Evolutionary conservation across 2,113 vertebrate species (phyloP).

Genomic region (Irena cyanogastra): DNA sequence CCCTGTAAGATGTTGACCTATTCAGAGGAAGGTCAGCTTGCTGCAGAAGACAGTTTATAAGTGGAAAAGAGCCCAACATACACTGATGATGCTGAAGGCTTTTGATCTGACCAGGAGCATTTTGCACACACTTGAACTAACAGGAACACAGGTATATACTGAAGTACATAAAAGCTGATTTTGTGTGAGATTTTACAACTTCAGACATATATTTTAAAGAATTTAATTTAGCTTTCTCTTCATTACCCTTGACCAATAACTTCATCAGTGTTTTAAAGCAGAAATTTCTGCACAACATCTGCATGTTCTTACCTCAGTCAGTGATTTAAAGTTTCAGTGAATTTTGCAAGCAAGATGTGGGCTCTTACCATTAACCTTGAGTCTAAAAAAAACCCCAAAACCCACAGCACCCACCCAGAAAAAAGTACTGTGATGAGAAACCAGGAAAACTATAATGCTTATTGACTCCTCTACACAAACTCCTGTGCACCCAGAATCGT

Average conservation of each 20-base stretch:
- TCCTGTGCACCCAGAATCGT: fast-evolving
- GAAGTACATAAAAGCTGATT: not conserved
- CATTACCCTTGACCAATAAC: not conserved
- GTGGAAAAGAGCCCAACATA: not conserved
- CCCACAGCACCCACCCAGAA: not conserved
- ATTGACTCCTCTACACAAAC: not conserved
- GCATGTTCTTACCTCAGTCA: not conserved
- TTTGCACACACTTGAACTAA: not conserved
- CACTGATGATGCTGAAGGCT: not conserved
- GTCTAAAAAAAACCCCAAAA: fast-evolving
- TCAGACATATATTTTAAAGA: not conserved
- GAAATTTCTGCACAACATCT: not conserved
- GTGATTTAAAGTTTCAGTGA: not conserved
- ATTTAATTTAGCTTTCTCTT: not conserved
- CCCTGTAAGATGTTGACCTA: conserved; percentile 22
- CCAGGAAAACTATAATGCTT: not conserved
- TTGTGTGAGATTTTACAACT: not conserved
- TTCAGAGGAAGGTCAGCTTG: conserved; percentile 50
- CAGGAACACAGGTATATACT: not conserved
- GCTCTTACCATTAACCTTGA: not conserved
- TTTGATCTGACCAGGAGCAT: not conserved
- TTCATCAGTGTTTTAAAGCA: not conserved
- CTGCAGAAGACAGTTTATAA: conserved; percentile 15
- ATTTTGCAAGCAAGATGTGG: not conserved
- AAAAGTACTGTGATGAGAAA: not conserved